Evolutionary conservation across 2,888 invertebrate species (phyloP).

Genomic region (Trimorus sp.): DNA sequence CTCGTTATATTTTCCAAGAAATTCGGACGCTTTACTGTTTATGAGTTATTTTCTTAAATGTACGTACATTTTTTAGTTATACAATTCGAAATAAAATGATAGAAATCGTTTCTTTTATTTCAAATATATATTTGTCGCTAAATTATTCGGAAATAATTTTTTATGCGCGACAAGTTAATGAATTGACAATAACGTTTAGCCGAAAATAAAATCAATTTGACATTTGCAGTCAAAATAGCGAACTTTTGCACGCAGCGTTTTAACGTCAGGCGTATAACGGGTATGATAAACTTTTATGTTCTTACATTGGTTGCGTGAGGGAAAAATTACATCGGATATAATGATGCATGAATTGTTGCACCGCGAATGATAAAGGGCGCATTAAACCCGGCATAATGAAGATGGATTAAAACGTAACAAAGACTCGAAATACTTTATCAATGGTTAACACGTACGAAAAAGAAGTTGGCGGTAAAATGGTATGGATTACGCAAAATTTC

Average conservation of each 20-base stretch:
- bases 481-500: background rate
- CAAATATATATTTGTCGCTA: too few relatives aligned
- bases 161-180: background rate
- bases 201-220: slow-evolving; percentile 38
- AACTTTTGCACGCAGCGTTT: slow-evolving; percentile 26
- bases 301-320: slow-evolving; percentile 33
- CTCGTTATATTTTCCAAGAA: too few relatives aligned
- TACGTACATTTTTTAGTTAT: too few relatives aligned
- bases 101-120: too few relatives aligned
- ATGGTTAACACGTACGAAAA: background rate
- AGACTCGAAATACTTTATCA: slow-evolving; percentile 31
- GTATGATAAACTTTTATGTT: slow-evolving; percentile 41
- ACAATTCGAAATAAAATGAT: too few relatives aligned
- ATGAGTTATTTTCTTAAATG: too few relatives aligned
- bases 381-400: slow-evolving; percentile 29
- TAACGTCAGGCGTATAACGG: slow-evolving; percentile 17
- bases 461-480: background rate
- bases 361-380: slow-evolving; percentile 27
- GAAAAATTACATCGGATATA: slow-evolving; percentile 20
- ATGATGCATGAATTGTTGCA: slow-evolving; percentile 47
- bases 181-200: slow-evolving; percentile 26
- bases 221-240: slow-evolving; percentile 21
- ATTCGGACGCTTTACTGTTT: too few relatives aligned
- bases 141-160: too few relatives aligned
- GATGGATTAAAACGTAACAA: slow-evolving; percentile 39